These are phyloP conservation scores for Agriopis leucophaearia DNA, from an alignment of 2,888 invertebrate genomes.

Conservation along the genomic window DNA sequence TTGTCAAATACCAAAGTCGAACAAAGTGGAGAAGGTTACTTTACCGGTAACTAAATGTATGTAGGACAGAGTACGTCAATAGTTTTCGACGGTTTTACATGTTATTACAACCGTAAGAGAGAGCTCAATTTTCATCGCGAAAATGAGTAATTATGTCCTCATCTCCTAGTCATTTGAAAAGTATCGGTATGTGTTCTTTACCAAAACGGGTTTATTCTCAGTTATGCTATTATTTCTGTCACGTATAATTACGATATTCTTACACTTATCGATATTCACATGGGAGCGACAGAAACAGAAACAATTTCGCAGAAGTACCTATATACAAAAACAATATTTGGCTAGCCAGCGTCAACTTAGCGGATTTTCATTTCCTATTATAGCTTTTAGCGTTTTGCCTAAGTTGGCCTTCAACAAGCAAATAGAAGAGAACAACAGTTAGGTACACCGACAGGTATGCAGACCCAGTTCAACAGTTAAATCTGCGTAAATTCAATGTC, in stretches of 20 bases:
- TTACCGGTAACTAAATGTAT: slow-evolving; percentile 16
- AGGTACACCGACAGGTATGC: slow-evolving; percentile 45
- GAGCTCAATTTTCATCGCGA: background rate
- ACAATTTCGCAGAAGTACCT: background rate
- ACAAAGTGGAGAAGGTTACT: slow-evolving; percentile 21
- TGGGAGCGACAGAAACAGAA: background rate
- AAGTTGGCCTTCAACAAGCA: slow-evolving; percentile 2
- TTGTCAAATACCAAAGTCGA: slow-evolving; percentile 11
- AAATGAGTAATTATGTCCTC: background rate
- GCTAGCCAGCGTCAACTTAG: background rate
- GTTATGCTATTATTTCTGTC: background rate
- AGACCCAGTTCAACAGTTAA: slow-evolving; percentile 35
- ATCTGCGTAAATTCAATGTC: slow-evolving; percentile 59
- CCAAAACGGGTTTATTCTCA: background rate
- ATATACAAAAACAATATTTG: background rate
- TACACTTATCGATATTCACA: background rate
- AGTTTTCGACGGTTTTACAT: slow-evolving; percentile 7
- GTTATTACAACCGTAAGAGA: background rate
- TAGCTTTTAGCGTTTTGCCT: background rate
- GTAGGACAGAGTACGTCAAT: slow-evolving; percentile 17
- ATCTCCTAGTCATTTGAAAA: background rate
- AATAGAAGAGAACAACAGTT: slow-evolving; percentile 26
- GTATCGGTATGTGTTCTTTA: background rate
- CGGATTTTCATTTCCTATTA: background rate
- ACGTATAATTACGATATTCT: no score